phyloP scores from a whole-genome alignment of 2,888 invertebrate species.

The Pteria penguin region DNA sequence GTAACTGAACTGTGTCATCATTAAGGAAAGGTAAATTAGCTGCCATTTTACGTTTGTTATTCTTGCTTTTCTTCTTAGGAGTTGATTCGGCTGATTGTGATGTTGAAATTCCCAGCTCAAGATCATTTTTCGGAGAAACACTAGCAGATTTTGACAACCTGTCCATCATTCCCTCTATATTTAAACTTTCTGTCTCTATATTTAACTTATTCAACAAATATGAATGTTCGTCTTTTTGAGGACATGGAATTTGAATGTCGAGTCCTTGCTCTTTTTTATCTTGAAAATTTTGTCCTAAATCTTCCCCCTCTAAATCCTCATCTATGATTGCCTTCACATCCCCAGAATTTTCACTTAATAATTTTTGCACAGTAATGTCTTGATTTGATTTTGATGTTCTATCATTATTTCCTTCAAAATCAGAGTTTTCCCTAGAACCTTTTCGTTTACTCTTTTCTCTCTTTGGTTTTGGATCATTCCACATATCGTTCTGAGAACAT shows the following conservation, averaged over 20 bases:
- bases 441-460: not conserved
- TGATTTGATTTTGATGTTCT: not conserved
- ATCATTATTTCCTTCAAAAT: not conserved
- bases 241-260: not conserved
- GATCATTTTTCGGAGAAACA: not conserved
- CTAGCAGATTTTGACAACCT: not conserved
- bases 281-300: no score
- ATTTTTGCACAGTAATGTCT: no score
- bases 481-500: conserved; percentile 16
- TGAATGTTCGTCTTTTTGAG: not conserved
- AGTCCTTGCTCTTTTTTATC: not conserved
- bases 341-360: not conserved
- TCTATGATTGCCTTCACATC: not conserved
- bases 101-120: not conserved
- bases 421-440: not conserved
- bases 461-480: conserved; percentile 29
- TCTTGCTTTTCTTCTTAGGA: conserved; percentile 42
- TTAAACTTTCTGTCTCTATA: not conserved
- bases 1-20: conserved; percentile 46
- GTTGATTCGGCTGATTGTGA: not conserved
- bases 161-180: not conserved
- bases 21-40: conserved; percentile 54
- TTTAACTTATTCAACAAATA: not conserved
- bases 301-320: not conserved
- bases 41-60: conserved; percentile 47